Base-by-base conservation (phyloP, 2,797 vertebrate genomes). In the Diglossa cyanea region DNA sequence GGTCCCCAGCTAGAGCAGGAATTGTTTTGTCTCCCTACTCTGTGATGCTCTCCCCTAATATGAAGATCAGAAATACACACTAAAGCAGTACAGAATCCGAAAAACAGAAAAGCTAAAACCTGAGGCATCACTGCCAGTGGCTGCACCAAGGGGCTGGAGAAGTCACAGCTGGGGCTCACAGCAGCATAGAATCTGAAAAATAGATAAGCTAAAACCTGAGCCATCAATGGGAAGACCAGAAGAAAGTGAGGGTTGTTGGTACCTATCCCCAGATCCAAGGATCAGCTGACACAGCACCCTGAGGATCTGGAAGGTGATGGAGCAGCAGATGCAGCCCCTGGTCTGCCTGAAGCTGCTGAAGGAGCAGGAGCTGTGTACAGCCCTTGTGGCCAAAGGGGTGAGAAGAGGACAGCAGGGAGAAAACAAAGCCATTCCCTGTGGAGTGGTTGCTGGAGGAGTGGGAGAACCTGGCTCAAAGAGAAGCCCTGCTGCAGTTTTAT, bases 371-470 rank as follows among this genome's bases (percentile, higher is more conserved):
- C 11, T 93, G 39, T 81, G 13, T 28, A 25, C 66, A 90, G 78
- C 67, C 55, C 61, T 72, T 51, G 26, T 75, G 86, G 47, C 24
- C 35, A 71, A 82, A 84, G 67, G 90, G 71, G 48, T 86, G 93
- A 76, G 86, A 73, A 83, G 68, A 75, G 79, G 47, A 91, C 76
- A 95, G 70, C 72, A 88, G 66, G 73, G 72, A 88, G 60, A 87
- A 89, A 91, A 91, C 31, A 17, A 82, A 94, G 37, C 73, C 44
- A 17, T 58, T 91, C 73, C 78, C 85, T 60, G 39, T 2, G 25
- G 74, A 55, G n/a, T 7, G 13, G 17, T 53, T 85, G 75, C 63
- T 57, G 77, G 47, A 58, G 67, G 42, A 81, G 37, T 23, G 58
- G 53, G 51, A 89, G 67, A 79, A 28, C 20, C 23, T n/a, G 54